phyloP scores from a whole-genome alignment of 2,797 vertebrate species.

The Megalops cyprinoides region DNA sequence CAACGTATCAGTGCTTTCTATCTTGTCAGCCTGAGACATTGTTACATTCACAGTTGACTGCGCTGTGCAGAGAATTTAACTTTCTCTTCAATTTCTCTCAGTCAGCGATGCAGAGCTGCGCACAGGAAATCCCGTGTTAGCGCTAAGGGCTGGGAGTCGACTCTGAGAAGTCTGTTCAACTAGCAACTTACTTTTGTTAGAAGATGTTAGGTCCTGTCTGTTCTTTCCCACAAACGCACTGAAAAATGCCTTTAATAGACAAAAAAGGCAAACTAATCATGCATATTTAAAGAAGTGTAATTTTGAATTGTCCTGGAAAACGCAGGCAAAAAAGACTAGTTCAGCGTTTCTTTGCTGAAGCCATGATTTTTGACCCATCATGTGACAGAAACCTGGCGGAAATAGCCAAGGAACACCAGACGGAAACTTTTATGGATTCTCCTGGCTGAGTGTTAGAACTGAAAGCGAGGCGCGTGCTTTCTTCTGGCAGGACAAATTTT shows the following conservation, averaged over 20 bases:
- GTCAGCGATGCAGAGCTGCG: background rate
- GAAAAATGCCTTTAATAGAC: background rate
- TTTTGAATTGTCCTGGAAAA: background rate
- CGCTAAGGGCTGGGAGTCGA: background rate
- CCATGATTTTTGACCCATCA: constrained; percentile 46
- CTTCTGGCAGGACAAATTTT: no score
- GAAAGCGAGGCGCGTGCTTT: no score
- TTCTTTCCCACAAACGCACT: background rate
- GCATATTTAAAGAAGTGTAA: background rate
- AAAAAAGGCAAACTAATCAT: background rate
- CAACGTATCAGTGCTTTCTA: constrained; percentile 25
- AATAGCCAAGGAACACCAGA: constrained; percentile 30
- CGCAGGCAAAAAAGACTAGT: background rate
- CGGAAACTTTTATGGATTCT: constrained; percentile 11
- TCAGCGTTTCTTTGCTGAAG: constrained; percentile 17
- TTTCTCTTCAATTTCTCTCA: background rate
- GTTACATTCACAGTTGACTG: background rate
- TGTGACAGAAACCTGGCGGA: constrained; percentile 52
- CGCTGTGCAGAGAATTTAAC: background rate
- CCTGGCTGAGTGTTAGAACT: background rate
- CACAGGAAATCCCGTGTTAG: background rate
- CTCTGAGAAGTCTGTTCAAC: no score
- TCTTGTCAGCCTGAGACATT: constrained; percentile 53
- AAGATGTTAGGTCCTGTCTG: background rate
- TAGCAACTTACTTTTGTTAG: background rate